phyloP scores from a whole-genome alignment of 2,797 vertebrate species.

The Sebastes trivittatus region DNA sequence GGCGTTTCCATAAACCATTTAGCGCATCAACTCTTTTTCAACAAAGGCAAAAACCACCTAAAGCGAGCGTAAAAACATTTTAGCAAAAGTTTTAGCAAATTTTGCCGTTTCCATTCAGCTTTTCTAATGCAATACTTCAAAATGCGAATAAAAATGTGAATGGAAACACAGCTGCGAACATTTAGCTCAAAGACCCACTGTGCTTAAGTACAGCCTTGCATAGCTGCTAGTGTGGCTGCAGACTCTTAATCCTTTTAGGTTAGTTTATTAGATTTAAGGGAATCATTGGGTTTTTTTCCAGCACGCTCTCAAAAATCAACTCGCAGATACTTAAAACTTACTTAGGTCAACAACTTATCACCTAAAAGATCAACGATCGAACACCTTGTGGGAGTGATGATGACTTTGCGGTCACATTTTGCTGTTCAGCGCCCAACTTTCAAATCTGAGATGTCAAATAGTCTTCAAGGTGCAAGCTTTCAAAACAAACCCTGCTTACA shows the following conservation, averaged over 20 bases:
- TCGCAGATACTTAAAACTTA: neutral
- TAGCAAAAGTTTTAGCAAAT: no score
- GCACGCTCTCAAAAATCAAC: neutral
- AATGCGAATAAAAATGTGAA: no score
- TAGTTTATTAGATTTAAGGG: neutral
- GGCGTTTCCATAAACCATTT: no score
- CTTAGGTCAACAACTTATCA: neutral
- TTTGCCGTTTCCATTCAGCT: no score
- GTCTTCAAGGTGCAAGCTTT: neutral
- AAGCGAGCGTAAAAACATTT: no score
- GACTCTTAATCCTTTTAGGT: neutral
- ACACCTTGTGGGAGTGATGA: neutral
- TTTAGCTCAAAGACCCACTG: neutral
- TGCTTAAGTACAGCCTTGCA: neutral
- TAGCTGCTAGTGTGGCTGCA: neutral
- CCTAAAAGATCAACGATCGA: neutral
- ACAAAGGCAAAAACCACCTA: no score
- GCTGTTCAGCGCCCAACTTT: neutral
- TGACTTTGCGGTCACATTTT: neutral
- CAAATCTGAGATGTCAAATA: neutral
- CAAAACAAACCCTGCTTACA: neutral
- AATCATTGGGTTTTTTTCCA: neutral
- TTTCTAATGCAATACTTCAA: no score
- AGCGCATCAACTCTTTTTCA: no score
- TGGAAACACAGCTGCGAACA: neutral